A percentile compares a stretch with the other conserved stretches of the same genome.
Evolutionary conservation across 2,797 vertebrate genomes (phyloP).

Genomic region (Microctenopoma steveboyesi): DNA sequence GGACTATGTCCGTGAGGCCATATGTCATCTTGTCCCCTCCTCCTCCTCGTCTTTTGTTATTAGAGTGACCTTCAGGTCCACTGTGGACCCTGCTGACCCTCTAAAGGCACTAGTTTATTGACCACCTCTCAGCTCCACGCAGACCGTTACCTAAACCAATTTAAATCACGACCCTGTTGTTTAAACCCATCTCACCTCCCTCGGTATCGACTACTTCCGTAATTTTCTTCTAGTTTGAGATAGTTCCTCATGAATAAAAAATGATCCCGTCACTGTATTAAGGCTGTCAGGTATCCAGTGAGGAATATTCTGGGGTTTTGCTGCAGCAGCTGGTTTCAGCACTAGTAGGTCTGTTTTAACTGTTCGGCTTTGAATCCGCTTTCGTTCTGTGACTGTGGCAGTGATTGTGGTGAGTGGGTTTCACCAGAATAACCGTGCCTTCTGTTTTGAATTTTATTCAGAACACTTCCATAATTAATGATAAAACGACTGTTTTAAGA

Average conservation of each 20-base stretch:
- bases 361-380: conserved; percentile 37
- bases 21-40: conserved; percentile 74
- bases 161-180: conserved; percentile 64
- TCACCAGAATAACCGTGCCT: conserved; percentile 51
- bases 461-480: conserved; percentile 35
- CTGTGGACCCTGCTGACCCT: conserved; percentile 65
- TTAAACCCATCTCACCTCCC: conserved; percentile 39
- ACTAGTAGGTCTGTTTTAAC: conserved; percentile 36
- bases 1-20: conserved; percentile 72
- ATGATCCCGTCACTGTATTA: conserved; percentile 28
- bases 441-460: conserved; percentile 46
- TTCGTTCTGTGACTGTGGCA: conserved; percentile 42
- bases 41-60: conserved; percentile 73
- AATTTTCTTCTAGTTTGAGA: conserved; percentile 43
- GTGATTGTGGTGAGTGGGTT: conserved; percentile 42
- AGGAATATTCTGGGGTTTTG: conserved; percentile 23
- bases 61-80: conserved; percentile 68
- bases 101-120: conserved; percentile 67
- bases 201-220: conserved; percentile 57
- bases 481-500: conserved; percentile 24
- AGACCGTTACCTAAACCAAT: conserved; percentile 77
- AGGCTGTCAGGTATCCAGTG: conserved; percentile 20
- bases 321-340: conserved; percentile 26
- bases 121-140: conserved; percentile 70
- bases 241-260: conserved; percentile 40